phyloP scores from a whole-genome alignment of 1,140 invertebrate species.

The Pararge aegeria region DNA sequence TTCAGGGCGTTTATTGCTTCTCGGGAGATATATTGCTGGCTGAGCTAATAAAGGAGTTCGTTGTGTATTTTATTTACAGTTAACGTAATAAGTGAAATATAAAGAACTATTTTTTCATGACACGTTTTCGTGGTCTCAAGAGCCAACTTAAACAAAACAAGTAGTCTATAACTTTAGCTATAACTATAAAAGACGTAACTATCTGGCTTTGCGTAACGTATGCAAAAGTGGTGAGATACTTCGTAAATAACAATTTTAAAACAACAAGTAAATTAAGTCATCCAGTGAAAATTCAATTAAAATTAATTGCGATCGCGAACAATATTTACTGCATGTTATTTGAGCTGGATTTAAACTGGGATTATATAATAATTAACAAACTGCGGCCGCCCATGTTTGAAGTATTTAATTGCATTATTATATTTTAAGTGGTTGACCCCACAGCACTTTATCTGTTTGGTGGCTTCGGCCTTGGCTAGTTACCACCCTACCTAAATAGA shows the following conservation, averaged over 20 bases:
- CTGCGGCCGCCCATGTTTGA: not conserved
- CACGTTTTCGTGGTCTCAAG: too few relatives aligned
- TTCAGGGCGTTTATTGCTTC: constrained; percentile 21
- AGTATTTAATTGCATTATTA: not conserved
- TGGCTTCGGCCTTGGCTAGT: too few relatives aligned
- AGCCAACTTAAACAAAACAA: too few relatives aligned
- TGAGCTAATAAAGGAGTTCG: not conserved
- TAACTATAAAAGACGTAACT: too few relatives aligned
- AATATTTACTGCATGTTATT: not conserved
- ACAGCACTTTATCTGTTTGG: too few relatives aligned
- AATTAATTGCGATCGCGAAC: not conserved
- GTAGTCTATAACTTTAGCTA: too few relatives aligned
- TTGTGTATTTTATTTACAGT: not conserved
- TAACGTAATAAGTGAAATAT: not conserved
- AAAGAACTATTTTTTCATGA: not conserved
- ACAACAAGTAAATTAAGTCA: constrained; percentile 4
- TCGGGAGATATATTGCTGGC: constrained; percentile 8
- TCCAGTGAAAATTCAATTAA: constrained; percentile 1
- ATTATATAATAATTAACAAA: not conserved
- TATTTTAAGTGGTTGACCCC: too few relatives aligned
- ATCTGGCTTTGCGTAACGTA: too few relatives aligned
- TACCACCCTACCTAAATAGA: too few relatives aligned
- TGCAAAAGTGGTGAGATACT: too few relatives aligned
- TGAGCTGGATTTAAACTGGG: not conserved
- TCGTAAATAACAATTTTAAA: constrained; percentile 1